Evolutionary conservation across 2,888 invertebrate genomes (phyloP), one percentile per base, ranked within the genome.

Genomic region (Ferrisia virgata): DNA sequence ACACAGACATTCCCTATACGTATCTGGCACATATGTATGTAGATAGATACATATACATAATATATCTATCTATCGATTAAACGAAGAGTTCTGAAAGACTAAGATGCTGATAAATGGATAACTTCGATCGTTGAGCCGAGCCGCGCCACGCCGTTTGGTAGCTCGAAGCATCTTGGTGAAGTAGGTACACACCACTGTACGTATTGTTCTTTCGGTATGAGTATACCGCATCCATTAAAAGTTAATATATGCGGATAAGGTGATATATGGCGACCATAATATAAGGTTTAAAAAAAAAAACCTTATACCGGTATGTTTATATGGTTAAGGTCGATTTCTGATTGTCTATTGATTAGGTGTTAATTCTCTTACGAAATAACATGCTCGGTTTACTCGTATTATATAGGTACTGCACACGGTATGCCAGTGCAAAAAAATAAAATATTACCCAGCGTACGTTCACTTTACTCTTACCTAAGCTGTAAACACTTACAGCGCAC

Each of bases 311-410:
- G 47, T 47, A 18, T 47, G 58, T 64, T 64, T 64, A 64, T 53
- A 53, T 64, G 58, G 58, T 64, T 64, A 64, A 64, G 58, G 58
- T 64, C 58, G 58, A 64, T 64, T 64, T 64, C 58, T 64, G 58
- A 64, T 64, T 64, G 58, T 64, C 58, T 64, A 64, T 64, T 64
- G 58, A 64, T 64, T 64, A 64, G 58, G 58, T 64, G 58, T 64
- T 64, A 64, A 64, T 64, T 64, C 58, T 64, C 58, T 64, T 64
- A 64, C 58, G 58, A 64, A 64, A 64, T 64, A 64, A 64, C 25
- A 25, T 28, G 58, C 58, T 18, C 53, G 5, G 6, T 47, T n/a
- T 9, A 18, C 18, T 18, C 47, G 18, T 18, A n/a, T n/a, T n/a
- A n/a, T n/a, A n/a, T n/a, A n/a, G n/a, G 47, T 47, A 40, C 40